phyloP scores from a whole-genome alignment of 2,797 vertebrate species.

The Triplophysa yarkandensis region DNA sequence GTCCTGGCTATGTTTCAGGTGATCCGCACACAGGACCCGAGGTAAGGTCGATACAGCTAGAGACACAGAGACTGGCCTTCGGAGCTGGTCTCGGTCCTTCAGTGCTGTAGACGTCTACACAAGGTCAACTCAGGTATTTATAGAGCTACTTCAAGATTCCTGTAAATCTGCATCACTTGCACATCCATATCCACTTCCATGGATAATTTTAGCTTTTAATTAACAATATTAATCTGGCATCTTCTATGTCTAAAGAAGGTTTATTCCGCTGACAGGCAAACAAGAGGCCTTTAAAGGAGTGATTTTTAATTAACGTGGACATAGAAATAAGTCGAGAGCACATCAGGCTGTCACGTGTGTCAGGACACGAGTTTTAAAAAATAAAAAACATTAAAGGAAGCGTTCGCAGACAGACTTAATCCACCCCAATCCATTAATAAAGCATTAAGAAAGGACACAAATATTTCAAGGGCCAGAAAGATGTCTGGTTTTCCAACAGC shows the following conservation, averaged over 20 bases:
- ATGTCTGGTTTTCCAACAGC: slow-evolving; percentile 11
- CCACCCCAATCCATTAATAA: background rate
- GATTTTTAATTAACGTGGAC: slow-evolving; percentile 64
- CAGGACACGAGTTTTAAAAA: slow-evolving; percentile 40
- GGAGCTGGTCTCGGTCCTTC: slow-evolving; percentile 27
- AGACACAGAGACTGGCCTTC: slow-evolving; percentile 43
- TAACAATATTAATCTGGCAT: slow-evolving; percentile 5
- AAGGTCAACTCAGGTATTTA: slow-evolving; percentile 53
- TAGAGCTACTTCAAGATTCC: slow-evolving; percentile 45
- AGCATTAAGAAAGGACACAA: slow-evolving; percentile 19
- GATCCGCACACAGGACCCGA: slow-evolving; percentile 29
- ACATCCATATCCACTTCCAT: slow-evolving; percentile 21
- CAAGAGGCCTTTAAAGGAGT: slow-evolving; percentile 41
- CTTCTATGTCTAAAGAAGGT: background rate
- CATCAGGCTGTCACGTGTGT: slow-evolving; percentile 55
- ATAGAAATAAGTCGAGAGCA: slow-evolving; percentile 61
- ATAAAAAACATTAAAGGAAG: slow-evolving; percentile 7
- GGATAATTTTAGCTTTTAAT: slow-evolving; percentile 12
- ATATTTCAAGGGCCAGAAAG: slow-evolving; percentile 22
- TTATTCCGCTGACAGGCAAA: slow-evolving; percentile 27
- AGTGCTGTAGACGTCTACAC: slow-evolving; percentile 34
- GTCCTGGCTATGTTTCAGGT: slow-evolving; percentile 50
- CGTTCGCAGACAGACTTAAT: background rate
- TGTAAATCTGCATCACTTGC: slow-evolving; percentile 46
- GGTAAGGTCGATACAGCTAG: slow-evolving; percentile 41